Percentiles rank a stretch among this genome's conserved stretches.
Conservation (phyloP, 2,113 vertebrate species). For the Craseonycteris thonglongyai region DNA sequence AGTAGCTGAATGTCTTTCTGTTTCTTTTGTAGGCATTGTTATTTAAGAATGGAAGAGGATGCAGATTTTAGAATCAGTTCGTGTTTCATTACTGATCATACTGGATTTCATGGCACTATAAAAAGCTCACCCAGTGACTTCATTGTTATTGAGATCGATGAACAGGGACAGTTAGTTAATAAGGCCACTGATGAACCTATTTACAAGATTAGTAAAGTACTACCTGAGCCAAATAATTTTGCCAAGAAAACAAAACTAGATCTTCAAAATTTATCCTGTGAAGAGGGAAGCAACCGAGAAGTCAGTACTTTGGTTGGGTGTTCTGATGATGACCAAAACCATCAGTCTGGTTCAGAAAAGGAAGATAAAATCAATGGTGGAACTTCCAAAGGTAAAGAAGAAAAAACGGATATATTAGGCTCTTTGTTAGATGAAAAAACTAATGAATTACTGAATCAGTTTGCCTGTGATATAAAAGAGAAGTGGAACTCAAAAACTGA, state of each 20-base stretch:
- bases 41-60: slow-evolving; percentile 54
- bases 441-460: slow-evolving; percentile 79
- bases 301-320: background rate
- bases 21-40: slow-evolving; percentile 38
- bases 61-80: slow-evolving; percentile 43
- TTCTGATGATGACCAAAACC: background rate
- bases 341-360: background rate
- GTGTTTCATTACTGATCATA: slow-evolving; percentile 83
- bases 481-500: slow-evolving; percentile 28
- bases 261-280: rapidly evolving
- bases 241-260: slow-evolving; percentile 41
- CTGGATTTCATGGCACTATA: slow-evolving; percentile 89
- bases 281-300: background rate
- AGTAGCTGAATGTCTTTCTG: background rate
- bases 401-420: slow-evolving; percentile 54
- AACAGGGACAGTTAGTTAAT: slow-evolving; percentile 65
- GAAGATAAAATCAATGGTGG: background rate
- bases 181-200: background rate
- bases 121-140: slow-evolving; percentile 91
- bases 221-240: background rate
- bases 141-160: slow-evolving; percentile 89
- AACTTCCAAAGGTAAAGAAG: background rate
- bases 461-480: slow-evolving; percentile 79
- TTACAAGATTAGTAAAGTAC: background rate
- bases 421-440: slow-evolving; percentile 78